These are phyloP conservation scores for Acronicta psi DNA, from an alignment of 2,888 invertebrate genomes.

Conservation along the genomic window DNA sequence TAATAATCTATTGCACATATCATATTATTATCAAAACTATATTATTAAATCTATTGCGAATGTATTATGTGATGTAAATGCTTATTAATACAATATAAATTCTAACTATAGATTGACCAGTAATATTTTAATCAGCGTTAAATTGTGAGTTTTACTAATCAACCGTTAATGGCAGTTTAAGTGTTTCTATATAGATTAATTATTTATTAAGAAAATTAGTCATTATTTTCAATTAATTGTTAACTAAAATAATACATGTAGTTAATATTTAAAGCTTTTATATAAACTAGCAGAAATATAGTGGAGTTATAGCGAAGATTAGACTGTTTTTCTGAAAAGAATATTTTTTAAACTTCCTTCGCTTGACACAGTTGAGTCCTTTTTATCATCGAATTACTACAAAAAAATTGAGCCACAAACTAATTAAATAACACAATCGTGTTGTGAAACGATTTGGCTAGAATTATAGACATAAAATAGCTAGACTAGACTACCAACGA, in stretches of 20 bases:
- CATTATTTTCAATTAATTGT: not conserved
- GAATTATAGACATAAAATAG: no score
- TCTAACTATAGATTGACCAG: constrained; percentile 19
- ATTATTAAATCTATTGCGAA: constrained; percentile 2
- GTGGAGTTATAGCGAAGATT: no score
- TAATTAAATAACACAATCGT: no score
- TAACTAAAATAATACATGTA: no score
- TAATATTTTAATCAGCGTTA: constrained; percentile 5
- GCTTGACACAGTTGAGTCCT: no score
- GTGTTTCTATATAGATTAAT: constrained; percentile 4
- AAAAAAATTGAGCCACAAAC: no score
- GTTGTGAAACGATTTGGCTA: no score
- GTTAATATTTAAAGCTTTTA: not conserved
- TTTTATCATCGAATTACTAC: no score
- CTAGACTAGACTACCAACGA: no score
- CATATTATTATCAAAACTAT: constrained; percentile 7
- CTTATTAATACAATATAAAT: constrained; percentile 3
- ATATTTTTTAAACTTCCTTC: no score
- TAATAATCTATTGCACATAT: no score
- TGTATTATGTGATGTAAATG: constrained; percentile 6
- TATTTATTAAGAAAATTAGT: not conserved
- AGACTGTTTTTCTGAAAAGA: no score
- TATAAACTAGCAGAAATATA: not conserved
- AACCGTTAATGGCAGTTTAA: constrained; percentile 26
- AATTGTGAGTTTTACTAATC: constrained; percentile 6